phyloP scores from a whole-genome alignment of 2,113 vertebrate genomes.

The Myrmecophaga tridactyla region DNA sequence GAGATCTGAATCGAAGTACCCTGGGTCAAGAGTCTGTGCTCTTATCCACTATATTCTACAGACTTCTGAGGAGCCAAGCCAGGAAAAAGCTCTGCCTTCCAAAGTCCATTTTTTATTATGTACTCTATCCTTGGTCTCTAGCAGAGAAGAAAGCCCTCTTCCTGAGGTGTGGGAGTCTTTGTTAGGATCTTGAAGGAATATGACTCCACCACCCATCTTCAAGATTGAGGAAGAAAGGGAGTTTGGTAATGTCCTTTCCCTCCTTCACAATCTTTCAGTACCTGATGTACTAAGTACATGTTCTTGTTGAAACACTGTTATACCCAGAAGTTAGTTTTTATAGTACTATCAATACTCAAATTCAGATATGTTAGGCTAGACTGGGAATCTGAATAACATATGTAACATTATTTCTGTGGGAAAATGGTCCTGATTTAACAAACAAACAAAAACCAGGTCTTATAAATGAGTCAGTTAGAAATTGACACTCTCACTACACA shows the following conservation, averaged over 20 bases:
- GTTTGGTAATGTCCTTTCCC: background rate
- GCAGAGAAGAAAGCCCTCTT: slow-evolving; percentile 12
- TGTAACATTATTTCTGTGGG: slow-evolving; percentile 17
- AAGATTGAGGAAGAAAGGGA: background rate
- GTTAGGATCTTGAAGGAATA: background rate
- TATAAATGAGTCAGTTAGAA: slow-evolving; percentile 54
- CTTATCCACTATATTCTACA: background rate
- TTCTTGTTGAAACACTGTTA: slow-evolving; percentile 45
- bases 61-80: background rate
- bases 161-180: background rate
- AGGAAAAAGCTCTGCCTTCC: slow-evolving; percentile 5
- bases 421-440: slow-evolving; percentile 38
- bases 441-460: background rate
- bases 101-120: background rate
- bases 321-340: background rate
- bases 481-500: background rate
- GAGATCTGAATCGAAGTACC: slow-evolving; percentile 8
- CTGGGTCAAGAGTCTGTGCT: background rate
- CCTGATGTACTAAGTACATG: background rate
- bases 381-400: slow-evolving; percentile 15
- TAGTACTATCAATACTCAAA: slow-evolving; percentile 43
- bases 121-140: background rate
- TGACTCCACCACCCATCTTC: background rate
- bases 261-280: slow-evolving; percentile 14
- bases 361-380: slow-evolving; percentile 36